These are phyloP conservation scores for Brachyptera risi DNA, from an alignment of 2,888 invertebrate species.

Conservation along the genomic window DNA sequence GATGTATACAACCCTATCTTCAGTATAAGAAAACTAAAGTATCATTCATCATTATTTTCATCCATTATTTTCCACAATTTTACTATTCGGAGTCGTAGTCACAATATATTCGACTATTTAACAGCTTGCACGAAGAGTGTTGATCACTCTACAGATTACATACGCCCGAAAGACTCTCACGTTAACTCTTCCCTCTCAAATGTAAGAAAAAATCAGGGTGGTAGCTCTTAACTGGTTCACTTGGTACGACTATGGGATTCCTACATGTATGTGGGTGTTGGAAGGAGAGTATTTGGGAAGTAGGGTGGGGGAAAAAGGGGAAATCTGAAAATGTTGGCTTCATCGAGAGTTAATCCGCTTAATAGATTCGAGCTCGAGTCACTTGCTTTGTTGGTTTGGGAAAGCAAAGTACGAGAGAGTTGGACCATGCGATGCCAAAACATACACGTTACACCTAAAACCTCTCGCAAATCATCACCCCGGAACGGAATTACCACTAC, in stretches of 20 bases:
- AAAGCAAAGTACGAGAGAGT: constrained; percentile 7
- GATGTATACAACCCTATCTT: too few relatives aligned
- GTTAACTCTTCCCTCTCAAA: constrained; percentile 16
- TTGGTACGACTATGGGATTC: neutral
- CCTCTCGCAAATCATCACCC: constrained; percentile 15
- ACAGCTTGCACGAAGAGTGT: too few relatives aligned
- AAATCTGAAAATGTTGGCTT: constrained; percentile 41
- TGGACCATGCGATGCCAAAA: neutral
- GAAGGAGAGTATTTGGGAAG: neutral
- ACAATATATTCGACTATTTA: too few relatives aligned
- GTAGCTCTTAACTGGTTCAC: constrained; percentile 13
- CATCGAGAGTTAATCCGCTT: constrained; percentile 49
- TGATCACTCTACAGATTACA: constrained; percentile 20
- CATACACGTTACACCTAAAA: constrained; percentile 7
- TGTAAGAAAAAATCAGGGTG: constrained; percentile 25
- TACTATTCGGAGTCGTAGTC: too few relatives aligned
- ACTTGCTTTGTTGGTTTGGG: constrained; percentile 35
- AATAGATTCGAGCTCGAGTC: constrained; percentile 49
- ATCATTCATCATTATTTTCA: too few relatives aligned
- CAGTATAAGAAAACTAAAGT: too few relatives aligned
- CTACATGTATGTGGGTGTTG: constrained; percentile 13
- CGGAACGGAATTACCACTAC: constrained; percentile 3
- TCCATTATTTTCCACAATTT: too few relatives aligned
- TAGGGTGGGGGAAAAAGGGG: neutral
- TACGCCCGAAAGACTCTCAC: constrained; percentile 6